Conservation (phyloP, 2,797 vertebrate genomes). For the Lagocephalus sceleratus region DNA sequence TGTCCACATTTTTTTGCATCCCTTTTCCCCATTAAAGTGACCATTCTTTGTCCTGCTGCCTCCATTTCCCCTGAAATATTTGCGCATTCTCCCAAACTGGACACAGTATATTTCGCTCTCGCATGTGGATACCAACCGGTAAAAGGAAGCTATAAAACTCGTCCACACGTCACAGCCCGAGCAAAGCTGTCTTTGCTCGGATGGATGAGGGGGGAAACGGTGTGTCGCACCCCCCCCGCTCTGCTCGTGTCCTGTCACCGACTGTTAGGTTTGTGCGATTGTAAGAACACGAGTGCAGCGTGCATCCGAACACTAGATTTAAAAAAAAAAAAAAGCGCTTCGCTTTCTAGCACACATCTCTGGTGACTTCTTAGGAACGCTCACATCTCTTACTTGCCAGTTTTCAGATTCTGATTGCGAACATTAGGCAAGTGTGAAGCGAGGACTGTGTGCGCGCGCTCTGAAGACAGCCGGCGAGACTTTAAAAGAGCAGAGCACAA, state of each 20-base stretch:
- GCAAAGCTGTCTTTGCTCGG: too few species aligned
- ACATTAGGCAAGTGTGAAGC: slow-evolving; percentile 22
- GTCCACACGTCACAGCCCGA: slow-evolving; percentile 23
- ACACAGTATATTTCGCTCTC: slow-evolving; percentile 35
- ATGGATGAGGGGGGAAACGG: slow-evolving; percentile 14
- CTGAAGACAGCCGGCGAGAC: slow-evolving; percentile 52
- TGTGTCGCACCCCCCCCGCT: slow-evolving; percentile 46
- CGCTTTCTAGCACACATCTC: slow-evolving; percentile 4
- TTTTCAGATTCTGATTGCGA: slow-evolving; percentile 20
- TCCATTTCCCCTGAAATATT: slow-evolving; percentile 13
- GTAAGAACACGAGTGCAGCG: neutral
- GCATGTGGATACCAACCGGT: slow-evolving; percentile 5
- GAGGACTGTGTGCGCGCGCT: slow-evolving; percentile 21
- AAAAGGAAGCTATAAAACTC: slow-evolving; percentile 34
- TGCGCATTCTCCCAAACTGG: neutral
- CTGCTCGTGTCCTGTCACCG: slow-evolving; percentile 27
- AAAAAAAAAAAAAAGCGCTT: neutral
- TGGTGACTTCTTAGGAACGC: slow-evolving; percentile 17
- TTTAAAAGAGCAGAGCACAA: slow-evolving; percentile 37
- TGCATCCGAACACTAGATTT: slow-evolving; percentile 9
- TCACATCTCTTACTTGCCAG: slow-evolving; percentile 8
- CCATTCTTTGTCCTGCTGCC: slow-evolving; percentile 22
- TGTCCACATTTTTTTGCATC: slow-evolving; percentile 25
- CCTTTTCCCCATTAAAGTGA: slow-evolving; percentile 4
- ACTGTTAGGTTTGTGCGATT: slow-evolving; percentile 11